Percentiles rank a stretch among this genome's conserved stretches.
These are phyloP conservation scores for Macquaria australasica DNA, from an alignment of 2,113 vertebrate genomes.

Conservation along the genomic window DNA sequence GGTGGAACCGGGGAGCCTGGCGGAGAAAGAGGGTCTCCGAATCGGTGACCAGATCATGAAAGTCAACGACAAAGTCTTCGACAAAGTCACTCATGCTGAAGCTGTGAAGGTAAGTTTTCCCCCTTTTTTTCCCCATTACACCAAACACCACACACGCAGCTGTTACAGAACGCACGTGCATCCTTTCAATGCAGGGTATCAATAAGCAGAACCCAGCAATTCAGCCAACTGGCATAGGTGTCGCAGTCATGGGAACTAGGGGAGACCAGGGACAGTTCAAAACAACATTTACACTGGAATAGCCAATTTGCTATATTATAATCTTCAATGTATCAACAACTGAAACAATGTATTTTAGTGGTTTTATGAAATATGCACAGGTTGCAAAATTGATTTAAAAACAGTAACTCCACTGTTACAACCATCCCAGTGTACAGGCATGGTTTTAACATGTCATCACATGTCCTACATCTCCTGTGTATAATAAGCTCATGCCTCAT, in stretches of 20 bases:
- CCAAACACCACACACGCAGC: background rate
- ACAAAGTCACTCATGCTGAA: constrained; percentile 93
- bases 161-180: background rate
- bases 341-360: too few species aligned
- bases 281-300: too few species aligned
- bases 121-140: too few species aligned
- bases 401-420: too few species aligned
- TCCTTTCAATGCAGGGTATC: background rate
- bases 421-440: too few species aligned
- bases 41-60: constrained; percentile 97
- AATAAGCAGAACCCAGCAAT: background rate
- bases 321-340: too few species aligned
- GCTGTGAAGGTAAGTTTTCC: constrained; percentile 91
- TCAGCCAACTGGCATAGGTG: background rate
- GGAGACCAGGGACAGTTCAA: too few species aligned
- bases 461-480: background rate
- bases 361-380: too few species aligned
- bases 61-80: constrained; percentile 94
- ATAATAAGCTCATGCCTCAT: background rate
- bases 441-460: too few species aligned
- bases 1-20: constrained; percentile 95
- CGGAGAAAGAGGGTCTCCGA: constrained; percentile 92
- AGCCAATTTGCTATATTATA: too few species aligned
- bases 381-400: too few species aligned
- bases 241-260: constrained; percentile 1